Evolutionary conservation across 2,888 invertebrate genomes (phyloP).

Genomic region (Heliconius erato): DNA sequence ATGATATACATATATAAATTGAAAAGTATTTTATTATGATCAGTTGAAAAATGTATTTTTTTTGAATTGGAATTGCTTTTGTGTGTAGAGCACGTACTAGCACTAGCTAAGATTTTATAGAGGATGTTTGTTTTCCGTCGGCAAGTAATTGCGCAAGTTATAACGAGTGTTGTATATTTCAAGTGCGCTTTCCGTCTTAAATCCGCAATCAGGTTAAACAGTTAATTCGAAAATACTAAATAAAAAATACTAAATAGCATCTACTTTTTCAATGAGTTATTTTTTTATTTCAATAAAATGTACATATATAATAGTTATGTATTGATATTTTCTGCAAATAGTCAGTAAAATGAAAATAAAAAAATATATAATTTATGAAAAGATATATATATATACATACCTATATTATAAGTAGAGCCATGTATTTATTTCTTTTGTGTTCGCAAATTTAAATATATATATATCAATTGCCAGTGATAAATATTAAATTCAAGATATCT

Average conservation of each 20-base stretch:
- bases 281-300: background rate
- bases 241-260: conserved; percentile 6
- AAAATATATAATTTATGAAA: background rate
- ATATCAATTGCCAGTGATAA: conserved; percentile 6
- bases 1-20: no score
- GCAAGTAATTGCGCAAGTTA: conserved; percentile 39
- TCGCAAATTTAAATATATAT: background rate
- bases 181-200: conserved; percentile 31
- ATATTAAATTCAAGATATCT: background rate
- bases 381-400: background rate
- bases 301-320: background rate
- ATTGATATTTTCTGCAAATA: no score
- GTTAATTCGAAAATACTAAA: conserved; percentile 19
- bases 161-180: conserved; percentile 27
- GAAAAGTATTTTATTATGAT: no score
- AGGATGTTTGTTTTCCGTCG: conserved; percentile 38
- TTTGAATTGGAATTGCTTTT: no score
- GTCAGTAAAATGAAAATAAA: no score
- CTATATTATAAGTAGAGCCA: background rate
- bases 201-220: conserved; percentile 12
- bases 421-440: background rate
- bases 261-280: background rate
- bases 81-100: background rate
- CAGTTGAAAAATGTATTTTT: no score
- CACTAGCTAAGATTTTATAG: conserved; percentile 24